Base-by-base conservation (phyloP, 2,113 vertebrate genomes). In the Chauna torquata region DNA sequence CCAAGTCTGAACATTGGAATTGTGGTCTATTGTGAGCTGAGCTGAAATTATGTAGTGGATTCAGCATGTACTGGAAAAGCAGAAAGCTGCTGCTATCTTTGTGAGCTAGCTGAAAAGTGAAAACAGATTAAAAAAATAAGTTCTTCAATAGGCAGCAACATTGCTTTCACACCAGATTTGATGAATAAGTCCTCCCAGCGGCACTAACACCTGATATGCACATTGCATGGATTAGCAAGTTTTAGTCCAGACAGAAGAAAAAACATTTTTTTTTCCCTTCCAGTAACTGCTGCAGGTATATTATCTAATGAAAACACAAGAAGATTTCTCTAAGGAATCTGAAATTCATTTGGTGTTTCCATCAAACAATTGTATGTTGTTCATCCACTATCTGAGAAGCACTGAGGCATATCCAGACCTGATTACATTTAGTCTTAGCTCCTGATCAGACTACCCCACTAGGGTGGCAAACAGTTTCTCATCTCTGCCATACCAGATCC, bases 311-410 rank as follows among this genome's bases (percentile, higher is more conserved):
- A 96, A 97, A 97, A 96, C 78, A 96, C 86, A 96, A 90, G 22
- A 95, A 97, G 83, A 96, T 94, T 97, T 97, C 94, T 97, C 84
- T 82, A 92, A 97, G 92, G 87, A 97, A 96, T 78, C 36, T 93
- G 80, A 92, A 96, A 97, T 88, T 88, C 9, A 2, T 94, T 97
- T 96, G 85, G 52, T 91, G 59, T 96, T 97, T 89, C 86, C 88
- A 96, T 82, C 91, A 94, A 96, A 96, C 94, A 97, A 97, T 96
- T 97, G 89, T 77, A 82, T 74, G 83, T 88, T 95, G 74, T 88
- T 97, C 84, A 94, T 70, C 54, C 74, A 87, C 55, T 55, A 92
- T 92, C 92, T 87, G 27, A 80, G 85, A 96, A 89, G 95, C 64
- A 90, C 45, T 78, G 80, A 96, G 71, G 94, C 79, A 95, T 89